Evolutionary conservation across 2,797 vertebrate genomes (phyloP).

Genomic region (Coregonus sp.): DNA sequence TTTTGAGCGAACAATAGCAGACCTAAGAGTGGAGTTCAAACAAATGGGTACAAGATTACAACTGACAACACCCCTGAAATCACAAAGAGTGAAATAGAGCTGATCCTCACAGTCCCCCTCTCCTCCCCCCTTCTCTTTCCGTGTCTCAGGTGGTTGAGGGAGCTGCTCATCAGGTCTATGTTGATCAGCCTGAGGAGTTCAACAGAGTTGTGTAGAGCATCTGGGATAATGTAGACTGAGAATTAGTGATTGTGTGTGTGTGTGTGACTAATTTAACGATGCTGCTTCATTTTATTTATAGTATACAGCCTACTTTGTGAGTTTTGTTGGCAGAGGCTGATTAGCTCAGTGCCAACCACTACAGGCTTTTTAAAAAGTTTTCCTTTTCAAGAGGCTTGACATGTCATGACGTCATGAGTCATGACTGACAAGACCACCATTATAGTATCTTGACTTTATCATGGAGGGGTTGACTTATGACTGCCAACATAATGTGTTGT

Average conservation of each 20-base stretch:
- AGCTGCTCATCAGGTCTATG: slow-evolving; percentile 88
- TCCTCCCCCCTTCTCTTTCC: neutral
- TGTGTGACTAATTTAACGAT: neutral
- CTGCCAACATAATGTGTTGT: too few relatives aligned
- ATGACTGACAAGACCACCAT: too few relatives aligned
- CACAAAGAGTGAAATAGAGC: neutral
- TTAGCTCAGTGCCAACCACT: too few relatives aligned
- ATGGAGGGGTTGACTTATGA: too few relatives aligned
- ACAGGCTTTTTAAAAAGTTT: neutral
- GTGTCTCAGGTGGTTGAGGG: slow-evolving; percentile 77
- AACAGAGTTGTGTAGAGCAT: slow-evolving; percentile 82
- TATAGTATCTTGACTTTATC: too few relatives aligned
- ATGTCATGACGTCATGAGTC: neutral
- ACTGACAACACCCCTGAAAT: neutral
- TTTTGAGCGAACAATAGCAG: too few relatives aligned
- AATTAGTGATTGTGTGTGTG: neutral
- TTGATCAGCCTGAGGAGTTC: slow-evolving; percentile 86
- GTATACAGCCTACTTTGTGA: too few relatives aligned
- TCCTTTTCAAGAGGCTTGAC: neutral
- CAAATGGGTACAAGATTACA: neutral
- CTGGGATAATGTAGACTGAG: slow-evolving; percentile 79
- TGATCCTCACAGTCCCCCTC: neutral
- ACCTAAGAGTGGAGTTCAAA: neutral
- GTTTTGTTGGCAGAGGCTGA: neutral
- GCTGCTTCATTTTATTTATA: neutral